These are phyloP conservation scores for Zele albiditarsus DNA, from an alignment of 2,888 invertebrate species.

Conservation along the genomic window DNA sequence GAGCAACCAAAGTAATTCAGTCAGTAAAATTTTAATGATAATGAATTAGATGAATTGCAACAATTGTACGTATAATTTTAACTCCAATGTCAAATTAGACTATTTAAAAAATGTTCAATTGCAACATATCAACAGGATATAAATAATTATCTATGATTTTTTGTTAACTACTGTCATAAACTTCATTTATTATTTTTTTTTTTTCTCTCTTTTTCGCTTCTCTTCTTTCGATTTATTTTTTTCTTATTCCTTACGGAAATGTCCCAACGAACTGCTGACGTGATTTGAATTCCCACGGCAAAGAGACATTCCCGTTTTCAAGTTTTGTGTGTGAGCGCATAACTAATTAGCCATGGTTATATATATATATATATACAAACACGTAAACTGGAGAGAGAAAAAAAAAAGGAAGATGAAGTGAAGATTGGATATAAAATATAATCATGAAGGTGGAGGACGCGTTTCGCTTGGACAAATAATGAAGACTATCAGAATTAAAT, in stretches of 20 bases:
- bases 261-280: neutral
- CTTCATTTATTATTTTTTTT: neutral
- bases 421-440: slow-evolving; percentile 10
- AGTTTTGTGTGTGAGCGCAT: slow-evolving; percentile 20
- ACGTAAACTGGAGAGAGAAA: neutral
- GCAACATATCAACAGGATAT: no score
- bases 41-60: no score
- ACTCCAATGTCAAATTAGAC: no score
- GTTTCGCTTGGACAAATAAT: slow-evolving; percentile 1
- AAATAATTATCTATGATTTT: no score
- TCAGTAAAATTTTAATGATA: no score
- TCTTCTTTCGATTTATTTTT: neutral
- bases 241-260: neutral
- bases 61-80: no score
- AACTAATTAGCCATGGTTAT: slow-evolving; percentile 17
- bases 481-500: neutral
- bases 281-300: slow-evolving; percentile 25
- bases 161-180: no score
- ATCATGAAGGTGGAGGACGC: neutral
- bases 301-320: slow-evolving; percentile 13
- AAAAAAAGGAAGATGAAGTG: neutral
- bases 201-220: neutral
- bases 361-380: neutral
- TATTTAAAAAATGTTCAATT: no score
- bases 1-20: no score